Evolutionary conservation across 1,140 invertebrate genomes (phyloP).

Genomic region (Drosophila azteca): DNA sequence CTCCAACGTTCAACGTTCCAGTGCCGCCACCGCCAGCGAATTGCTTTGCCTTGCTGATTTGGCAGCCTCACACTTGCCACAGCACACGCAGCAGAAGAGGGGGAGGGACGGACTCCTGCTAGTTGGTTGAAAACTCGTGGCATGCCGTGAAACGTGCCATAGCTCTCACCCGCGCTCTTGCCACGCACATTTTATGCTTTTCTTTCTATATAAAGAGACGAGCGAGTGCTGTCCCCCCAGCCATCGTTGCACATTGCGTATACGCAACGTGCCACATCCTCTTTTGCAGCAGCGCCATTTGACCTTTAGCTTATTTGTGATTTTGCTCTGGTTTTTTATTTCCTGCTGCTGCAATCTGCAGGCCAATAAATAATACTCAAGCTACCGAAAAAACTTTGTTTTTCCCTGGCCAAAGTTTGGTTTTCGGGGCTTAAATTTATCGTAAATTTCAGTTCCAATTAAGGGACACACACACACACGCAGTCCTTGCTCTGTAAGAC

Average conservation of each 20-base stretch:
- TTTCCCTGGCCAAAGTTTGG: conserved; percentile 37
- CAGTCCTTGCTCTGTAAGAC: conserved; percentile 16
- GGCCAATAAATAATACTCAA: conserved; percentile 37
- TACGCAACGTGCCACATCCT: conserved; percentile 44
- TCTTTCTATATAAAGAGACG: conserved; percentile 1
- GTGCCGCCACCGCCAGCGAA: conserved; percentile 49
- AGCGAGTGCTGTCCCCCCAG: conserved; percentile 10
- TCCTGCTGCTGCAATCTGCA: conserved; percentile 11
- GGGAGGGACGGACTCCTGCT: conserved; percentile 36
- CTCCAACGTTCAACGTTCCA: conserved; percentile 53
- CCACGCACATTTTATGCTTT: conserved; percentile 43
- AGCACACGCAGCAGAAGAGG: background rate
- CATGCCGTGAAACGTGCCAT: conserved; percentile 30
- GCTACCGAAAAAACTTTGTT: conserved; percentile 13
- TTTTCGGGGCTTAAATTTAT: conserved; percentile 40
- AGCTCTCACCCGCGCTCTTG: conserved; percentile 27
- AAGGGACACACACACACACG: conserved; percentile 6
- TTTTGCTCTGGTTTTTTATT: background rate
- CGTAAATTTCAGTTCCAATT: conserved; percentile 29
- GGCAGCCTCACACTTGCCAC: conserved; percentile 37
- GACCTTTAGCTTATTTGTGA: conserved; percentile 29
- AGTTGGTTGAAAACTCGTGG: conserved; percentile 26
- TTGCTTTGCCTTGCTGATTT: conserved; percentile 75
- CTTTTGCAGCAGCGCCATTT: conserved; percentile 17
- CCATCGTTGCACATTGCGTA: conserved; percentile 38